Evolutionary conservation across 1,140 invertebrate species (phyloP), one percentile per base, ranked within the genome.

Genomic region (Heliothis virescens): DNA sequence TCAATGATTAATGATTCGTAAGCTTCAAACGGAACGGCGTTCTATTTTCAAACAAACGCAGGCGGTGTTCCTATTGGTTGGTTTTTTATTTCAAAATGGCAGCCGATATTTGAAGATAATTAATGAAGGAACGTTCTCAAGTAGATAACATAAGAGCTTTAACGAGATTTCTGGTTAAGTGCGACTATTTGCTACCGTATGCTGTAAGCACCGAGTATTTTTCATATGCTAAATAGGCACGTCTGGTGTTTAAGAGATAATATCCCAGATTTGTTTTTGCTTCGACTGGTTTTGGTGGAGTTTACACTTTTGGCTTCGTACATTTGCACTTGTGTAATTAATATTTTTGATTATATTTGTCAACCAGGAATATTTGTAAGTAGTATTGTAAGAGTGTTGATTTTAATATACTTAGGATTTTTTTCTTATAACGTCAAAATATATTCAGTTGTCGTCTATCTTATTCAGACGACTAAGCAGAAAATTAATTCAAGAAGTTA

Each of bases 81-180:
- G 63, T 83, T 85, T 90, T 94, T 89, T 89, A 57, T 80, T 86
- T 83, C 84, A 86, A 88, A 87, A 91, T 90, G 89, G 89, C 84
- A 90, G 87, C 85, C 87, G 86, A 92, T 88, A 88, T 92, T 89
- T 86, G 87, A 90, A 91, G 85, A 92, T 92, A 86, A 92, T 91
- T 92, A 91, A 92, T 93, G 90, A 90, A 82, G 83, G 75, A 86
- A 75, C 82, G 75, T 81, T 88, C 80, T 88, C 83, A 84, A 86
- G 82, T 76, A 86, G 85, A 88, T 88, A 86, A 88, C 80, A 89
- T 85, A 82, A 87, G 85, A 80, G 62, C 48, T 84, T 67, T 81
- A 86, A 82, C 76, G 84, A 82, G 84, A 80, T 86, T 78, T 71
- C 48, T 77, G 74, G 52, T 84, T 89, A 87, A 88, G 87, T 87